Percentiles rank a stretch among this genome's conserved stretches.
phyloP scores from a whole-genome alignment of 2,113 vertebrate genomes.

The Prochilodus magdalenae region DNA sequence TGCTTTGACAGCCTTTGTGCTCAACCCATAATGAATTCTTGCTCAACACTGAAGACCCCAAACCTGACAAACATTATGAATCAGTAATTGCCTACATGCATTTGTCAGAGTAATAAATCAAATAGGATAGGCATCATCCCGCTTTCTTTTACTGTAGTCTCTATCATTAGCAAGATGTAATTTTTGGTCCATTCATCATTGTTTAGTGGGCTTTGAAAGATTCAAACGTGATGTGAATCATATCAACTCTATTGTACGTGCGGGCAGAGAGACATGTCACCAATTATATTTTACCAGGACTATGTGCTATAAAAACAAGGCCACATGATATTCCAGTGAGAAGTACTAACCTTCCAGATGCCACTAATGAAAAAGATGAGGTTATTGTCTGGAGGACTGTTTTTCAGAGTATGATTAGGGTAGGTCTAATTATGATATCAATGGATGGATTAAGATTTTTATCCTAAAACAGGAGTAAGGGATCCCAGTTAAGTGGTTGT shows the following conservation, averaged over 20 bases:
- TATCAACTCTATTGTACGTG: constrained; percentile 36
- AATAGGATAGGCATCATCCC: constrained; percentile 59
- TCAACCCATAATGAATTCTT: constrained; percentile 73
- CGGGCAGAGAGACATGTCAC: constrained; percentile 29
- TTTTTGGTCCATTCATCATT: constrained; percentile 68
- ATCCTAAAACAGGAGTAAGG: neutral
- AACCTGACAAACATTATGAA: constrained; percentile 75
- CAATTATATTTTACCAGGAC: constrained; percentile 27
- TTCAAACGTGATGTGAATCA: constrained; percentile 52
- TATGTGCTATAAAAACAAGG: constrained; percentile 19
- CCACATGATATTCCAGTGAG: constrained; percentile 9
- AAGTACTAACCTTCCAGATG: neutral
- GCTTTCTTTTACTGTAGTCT: constrained; percentile 60
- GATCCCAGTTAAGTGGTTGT: neutral
- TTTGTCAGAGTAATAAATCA: constrained; percentile 76
- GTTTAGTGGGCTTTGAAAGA: constrained; percentile 52
- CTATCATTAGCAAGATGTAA: constrained; percentile 63
- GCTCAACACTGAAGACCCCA: constrained; percentile 76
- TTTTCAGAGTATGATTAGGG: neutral
- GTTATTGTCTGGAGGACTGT: neutral
- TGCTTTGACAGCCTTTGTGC: constrained; percentile 71
- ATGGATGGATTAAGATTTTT: neutral
- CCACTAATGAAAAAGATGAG: constrained; percentile 11
- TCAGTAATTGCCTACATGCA: constrained; percentile 74
- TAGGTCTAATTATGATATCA: constrained; percentile 6